Base-by-base conservation (phyloP, 1,140 invertebrate species). In the Zaprionus lachaisei region DNA sequence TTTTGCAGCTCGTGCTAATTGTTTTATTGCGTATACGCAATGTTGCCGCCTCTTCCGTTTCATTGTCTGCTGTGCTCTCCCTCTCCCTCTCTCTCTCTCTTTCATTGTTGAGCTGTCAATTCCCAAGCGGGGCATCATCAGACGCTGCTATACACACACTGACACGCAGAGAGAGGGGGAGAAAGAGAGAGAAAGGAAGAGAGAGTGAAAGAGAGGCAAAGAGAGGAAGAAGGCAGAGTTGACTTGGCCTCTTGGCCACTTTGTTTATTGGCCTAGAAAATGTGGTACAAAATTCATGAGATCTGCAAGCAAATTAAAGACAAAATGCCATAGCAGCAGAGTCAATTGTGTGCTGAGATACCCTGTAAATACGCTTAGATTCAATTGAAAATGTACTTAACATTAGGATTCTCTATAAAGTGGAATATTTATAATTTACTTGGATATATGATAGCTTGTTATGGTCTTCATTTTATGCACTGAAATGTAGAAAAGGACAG, bases 1-100 rank as follows among this genome's bases (percentile, higher is more conserved):
- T 63, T 69, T 72, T 66, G 67, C 63, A 72, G 80, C 66, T 76
- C 67, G 72, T 72, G 55, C 79, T 84, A 90, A 89, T 89, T 90
- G 84, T 90, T 89, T 75, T 71, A 89, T 90, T 90, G 84, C 85
- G 81, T 84, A 84, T 79, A 80, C 80, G 71, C 62, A 66, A 57
- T 37, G 77, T 68, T 67, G 37, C 22, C 26, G 24, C 14, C 37
- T 62, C 44, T 24, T 38, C 11, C 14, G 15, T 24, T 28, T 47
- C n/a, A 7, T 41, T 56, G 37, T 38, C 37, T 57, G 20, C 20
- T 12, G 7, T 17, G 15, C 49, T 26, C 6, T 54, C 4, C 9
- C 51, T 55, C 20, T 26, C n/a, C 14, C 14, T 28, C 12, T 14
- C 17, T 4, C 1, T 22, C 24, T 41, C 51, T 41, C 54, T 54